Base-by-base conservation (phyloP, 2,888 invertebrate species). In the Acleris cristana region DNA sequence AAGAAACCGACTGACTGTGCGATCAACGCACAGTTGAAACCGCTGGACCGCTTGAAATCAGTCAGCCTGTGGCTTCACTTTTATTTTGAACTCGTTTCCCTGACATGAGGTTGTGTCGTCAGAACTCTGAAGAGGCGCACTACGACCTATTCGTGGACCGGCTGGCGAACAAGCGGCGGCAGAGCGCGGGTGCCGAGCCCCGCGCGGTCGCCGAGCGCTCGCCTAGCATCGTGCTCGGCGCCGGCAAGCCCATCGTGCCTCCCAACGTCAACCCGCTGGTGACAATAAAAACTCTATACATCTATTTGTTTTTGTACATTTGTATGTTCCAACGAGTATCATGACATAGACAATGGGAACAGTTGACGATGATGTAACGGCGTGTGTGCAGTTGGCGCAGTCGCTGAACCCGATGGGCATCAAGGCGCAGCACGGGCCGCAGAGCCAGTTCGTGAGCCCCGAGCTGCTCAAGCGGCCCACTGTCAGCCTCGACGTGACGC, bases 111-210 rank as follows among this genome's bases (percentile, higher is more conserved):
- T 4, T 54, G 62, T 64, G 30, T 54, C 79, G 76, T 3, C 73
- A 93, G 93, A 89, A 94, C 70, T 95, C 96, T 0, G 96, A 96
- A 73, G 96, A 96, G 76, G 95, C 96, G 0, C 95, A 96, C 82
- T 97, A 97, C 78, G 93, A 95, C 75, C 89, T 94, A 84, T 96
- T 96, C 80, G 86, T 96, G 71, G 97, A 97, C 71, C 95, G 94
- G 72, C 90, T 98, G 61, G 95, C 95, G 1, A 95, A 95, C 79
- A 96, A 95, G 79, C 92, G 97, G 64, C 91, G 97, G 21, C 96
- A 96, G 80, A 94, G 95, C 68, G 95, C 96, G 6, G 96, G 95
- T 73, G 83, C 86, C 6, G 84, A 88, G 62, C 75, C 82, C 3
- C 83, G 84, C 1, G 75, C 86, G 5, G 87, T 73, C 64, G 80